A percentile compares a stretch with the other conserved stretches of the same genome.
phyloP scores from a whole-genome alignment of 2,797 vertebrate species.

The Anguilla marmorata region DNA sequence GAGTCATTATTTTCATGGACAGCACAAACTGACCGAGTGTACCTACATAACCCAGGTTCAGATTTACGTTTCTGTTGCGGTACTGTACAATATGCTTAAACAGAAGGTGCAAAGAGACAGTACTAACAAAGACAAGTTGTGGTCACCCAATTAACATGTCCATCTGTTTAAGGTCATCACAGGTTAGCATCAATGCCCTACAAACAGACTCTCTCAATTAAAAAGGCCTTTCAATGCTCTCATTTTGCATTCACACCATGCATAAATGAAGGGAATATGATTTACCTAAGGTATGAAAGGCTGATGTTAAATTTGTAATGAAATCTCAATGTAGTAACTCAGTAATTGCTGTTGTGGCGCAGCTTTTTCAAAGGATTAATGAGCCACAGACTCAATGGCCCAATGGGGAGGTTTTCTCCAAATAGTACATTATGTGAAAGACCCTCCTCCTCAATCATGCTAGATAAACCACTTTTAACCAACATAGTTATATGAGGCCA shows the following conservation, averaged over 20 bases:
- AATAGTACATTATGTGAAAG: too few species aligned
- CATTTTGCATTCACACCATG: background rate
- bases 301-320: background rate
- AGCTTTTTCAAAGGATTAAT: too few species aligned
- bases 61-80: slow-evolving; percentile 28
- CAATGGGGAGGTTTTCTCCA: too few species aligned
- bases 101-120: slow-evolving; percentile 22
- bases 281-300: background rate
- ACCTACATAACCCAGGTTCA: slow-evolving; percentile 13
- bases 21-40: too few species aligned
- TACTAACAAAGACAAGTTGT: slow-evolving; percentile 24
- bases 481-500: too few species aligned
- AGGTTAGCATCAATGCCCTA: slow-evolving; percentile 32
- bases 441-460: too few species aligned
- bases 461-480: too few species aligned
- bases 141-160: slow-evolving; percentile 41
- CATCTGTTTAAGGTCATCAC: slow-evolving; percentile 38
- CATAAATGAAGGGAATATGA: background rate
- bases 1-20: too few species aligned
- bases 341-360: too few species aligned
- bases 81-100: slow-evolving; percentile 13
- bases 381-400: background rate
- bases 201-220: slow-evolving; percentile 33
- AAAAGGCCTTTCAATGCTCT: slow-evolving; percentile 7
- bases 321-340: background rate